These are phyloP conservation scores for Archaeoteleia sp. DNA, from an alignment of 2,888 invertebrate genomes.

Conservation along the genomic window DNA sequence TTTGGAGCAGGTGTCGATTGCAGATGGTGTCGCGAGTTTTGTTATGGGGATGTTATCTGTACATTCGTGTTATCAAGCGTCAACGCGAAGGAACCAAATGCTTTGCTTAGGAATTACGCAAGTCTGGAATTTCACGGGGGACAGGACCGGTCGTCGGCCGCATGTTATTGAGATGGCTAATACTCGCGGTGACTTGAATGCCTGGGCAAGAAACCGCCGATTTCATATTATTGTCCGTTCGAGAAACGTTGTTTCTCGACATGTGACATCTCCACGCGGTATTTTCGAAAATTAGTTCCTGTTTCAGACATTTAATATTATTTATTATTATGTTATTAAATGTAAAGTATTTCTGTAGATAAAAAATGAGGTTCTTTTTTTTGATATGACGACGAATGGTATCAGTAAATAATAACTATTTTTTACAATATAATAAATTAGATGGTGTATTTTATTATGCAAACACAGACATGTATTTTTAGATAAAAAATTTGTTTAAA, in stretches of 20 bases:
- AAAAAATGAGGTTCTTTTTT: neutral
- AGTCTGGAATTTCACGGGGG: constrained; percentile 66
- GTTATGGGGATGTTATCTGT: constrained; percentile 43
- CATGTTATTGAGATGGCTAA: constrained; percentile 69
- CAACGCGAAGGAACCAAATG: constrained; percentile 49
- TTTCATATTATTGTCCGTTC: constrained; percentile 69
- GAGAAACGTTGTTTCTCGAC: constrained; percentile 67
- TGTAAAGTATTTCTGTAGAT: neutral
- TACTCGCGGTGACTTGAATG: constrained; percentile 72
- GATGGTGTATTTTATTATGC: too few species aligned
- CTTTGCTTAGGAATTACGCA: constrained; percentile 66
- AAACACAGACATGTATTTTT: too few species aligned
- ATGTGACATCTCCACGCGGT: constrained; percentile 65
- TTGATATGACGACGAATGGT: too few species aligned
- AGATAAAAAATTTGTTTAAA: too few species aligned
- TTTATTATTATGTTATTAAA: neutral
- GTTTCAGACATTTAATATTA: constrained; percentile 36
- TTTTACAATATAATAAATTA: too few species aligned
- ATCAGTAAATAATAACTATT: too few species aligned
- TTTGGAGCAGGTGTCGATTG: neutral
- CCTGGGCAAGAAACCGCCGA: constrained; percentile 71
- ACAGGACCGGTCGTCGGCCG: constrained; percentile 58
- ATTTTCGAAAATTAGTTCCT: constrained; percentile 56
- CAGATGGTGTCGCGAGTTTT: constrained; percentile 19
- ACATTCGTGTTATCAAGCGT: constrained; percentile 43